Base-by-base conservation (phyloP, 2,113 vertebrate genomes). In the Romanogobio albipinnatus region DNA sequence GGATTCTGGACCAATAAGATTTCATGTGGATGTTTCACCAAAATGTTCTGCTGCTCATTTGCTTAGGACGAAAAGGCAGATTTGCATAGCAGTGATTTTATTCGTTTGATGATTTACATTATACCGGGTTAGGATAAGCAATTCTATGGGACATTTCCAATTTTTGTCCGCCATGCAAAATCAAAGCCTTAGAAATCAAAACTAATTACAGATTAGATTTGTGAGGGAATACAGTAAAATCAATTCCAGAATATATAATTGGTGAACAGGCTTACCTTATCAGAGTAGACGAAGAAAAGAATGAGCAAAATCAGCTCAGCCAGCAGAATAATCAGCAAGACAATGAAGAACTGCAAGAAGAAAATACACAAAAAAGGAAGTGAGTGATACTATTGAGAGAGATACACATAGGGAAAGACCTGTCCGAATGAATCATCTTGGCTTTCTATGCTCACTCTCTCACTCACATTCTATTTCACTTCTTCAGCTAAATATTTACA, bases 261-360 rank as follows among this genome's bases (percentile, higher is more conserved):
- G 6, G 43, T 26, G 45, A 70, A 58, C 3, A 59, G 49, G 81
- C 95, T 94, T 93, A 99, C 98, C 97, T 98, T 98, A 94, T 98
- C 96, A 88, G 97, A 97, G 94, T 99, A 99, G 90, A 98, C 96
- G 81, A 99, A 99, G 95, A 99, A 98, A 85, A 99, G 95, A 93
- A 96, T 98, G 74, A 99, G 94, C 64, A 99, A 49, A 89, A 99
- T 98, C 92, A 99, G 92, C 92, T 99, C 98, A 82, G 96, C 95
- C 89, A 99, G 95, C 70, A 99, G 96, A 91, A 99, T 98, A 91
- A 96, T 91, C 95, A 99, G 94, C 95, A 99, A 93, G 90, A 99
- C 93, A 84, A 99, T 94, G 96, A 99, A 99, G 94, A 99, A 99
- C 98, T 99, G 94, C 43, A 92, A 95, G 86, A 89, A 70, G 1